A percentile compares a stretch with the other conserved stretches of the same genome.
phyloP scores from a whole-genome alignment of 2,888 invertebrate species.

The Cheilosia grossa region DNA sequence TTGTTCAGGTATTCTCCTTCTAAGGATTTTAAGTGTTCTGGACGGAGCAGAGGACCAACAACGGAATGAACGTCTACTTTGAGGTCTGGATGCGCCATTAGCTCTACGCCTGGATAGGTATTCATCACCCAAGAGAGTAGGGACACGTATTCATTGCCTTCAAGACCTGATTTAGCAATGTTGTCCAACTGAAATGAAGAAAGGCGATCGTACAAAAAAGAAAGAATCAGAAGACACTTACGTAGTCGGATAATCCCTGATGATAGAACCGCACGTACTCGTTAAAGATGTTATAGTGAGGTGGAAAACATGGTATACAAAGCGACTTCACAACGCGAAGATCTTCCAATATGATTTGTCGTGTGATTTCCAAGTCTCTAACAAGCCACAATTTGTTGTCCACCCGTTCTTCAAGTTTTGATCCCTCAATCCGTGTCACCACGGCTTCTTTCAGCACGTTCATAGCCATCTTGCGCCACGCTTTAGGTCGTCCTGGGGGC shows the following conservation, averaged over 20 bases:
- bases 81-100: slow-evolving; percentile 94
- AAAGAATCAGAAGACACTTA: slow-evolving; percentile 82
- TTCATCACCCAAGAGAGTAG: slow-evolving; percentile 96
- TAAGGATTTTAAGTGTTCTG: slow-evolving; percentile 89
- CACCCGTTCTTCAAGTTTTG: slow-evolving; percentile 94
- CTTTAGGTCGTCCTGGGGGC: slow-evolving; percentile 97
- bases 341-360: slow-evolving; percentile 95
- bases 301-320: slow-evolving; percentile 97
- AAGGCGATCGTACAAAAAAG: slow-evolving; percentile 1
- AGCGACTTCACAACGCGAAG: slow-evolving; percentile 94
- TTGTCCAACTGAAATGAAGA: slow-evolving; percentile 88
- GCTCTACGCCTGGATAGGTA: slow-evolving; percentile 93
- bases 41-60: slow-evolving; percentile 89
- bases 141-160: slow-evolving; percentile 98
- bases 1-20: slow-evolving; percentile 93
- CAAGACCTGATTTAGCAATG: slow-evolving; percentile 92
- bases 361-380: slow-evolving; percentile 93
- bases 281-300: slow-evolving; percentile 95
- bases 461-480: slow-evolving; percentile 94
- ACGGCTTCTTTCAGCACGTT: slow-evolving; percentile 91
- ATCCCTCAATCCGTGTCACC: slow-evolving; percentile 95
- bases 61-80: slow-evolving; percentile 88
- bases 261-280: slow-evolving; percentile 98
- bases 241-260: slow-evolving; percentile 91
- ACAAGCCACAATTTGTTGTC: slow-evolving; percentile 98